Evolutionary conservation across 2,113 vertebrate species (phyloP).

Genomic region (Mastomys natalensis): DNA sequence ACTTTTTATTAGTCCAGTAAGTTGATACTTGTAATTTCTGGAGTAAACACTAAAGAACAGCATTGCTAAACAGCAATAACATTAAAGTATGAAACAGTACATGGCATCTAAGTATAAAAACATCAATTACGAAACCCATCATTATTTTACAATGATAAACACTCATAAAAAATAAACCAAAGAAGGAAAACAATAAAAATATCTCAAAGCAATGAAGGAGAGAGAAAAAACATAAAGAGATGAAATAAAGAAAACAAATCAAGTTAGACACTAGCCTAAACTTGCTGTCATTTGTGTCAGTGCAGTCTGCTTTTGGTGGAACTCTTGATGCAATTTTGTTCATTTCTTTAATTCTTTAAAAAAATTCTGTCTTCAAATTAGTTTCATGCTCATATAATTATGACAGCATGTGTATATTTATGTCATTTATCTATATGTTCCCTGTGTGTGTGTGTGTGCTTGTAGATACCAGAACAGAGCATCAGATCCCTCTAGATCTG

Average conservation of each 20-base stretch:
- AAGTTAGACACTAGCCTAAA: background rate
- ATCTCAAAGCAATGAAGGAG: background rate
- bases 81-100: background rate
- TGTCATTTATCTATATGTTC: background rate
- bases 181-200: background rate
- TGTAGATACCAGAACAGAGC: background rate
- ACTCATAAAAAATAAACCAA: background rate
- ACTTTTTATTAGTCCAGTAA: conserved; percentile 27
- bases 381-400: conserved; percentile 17
- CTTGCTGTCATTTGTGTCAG: background rate
- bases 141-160: background rate
- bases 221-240: background rate
- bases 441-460: background rate
- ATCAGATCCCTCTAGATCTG: background rate
- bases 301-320: conserved; percentile 17
- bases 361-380: background rate
- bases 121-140: background rate
- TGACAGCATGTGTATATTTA: background rate
- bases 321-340: background rate
- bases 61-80: background rate
- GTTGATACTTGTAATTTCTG: conserved; percentile 26
- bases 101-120: background rate
- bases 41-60: conserved; percentile 47
- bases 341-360: conserved; percentile 30
- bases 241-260: background rate